Base-by-base conservation (phyloP, 2,888 invertebrate species). In the Spisula solida region DNA sequence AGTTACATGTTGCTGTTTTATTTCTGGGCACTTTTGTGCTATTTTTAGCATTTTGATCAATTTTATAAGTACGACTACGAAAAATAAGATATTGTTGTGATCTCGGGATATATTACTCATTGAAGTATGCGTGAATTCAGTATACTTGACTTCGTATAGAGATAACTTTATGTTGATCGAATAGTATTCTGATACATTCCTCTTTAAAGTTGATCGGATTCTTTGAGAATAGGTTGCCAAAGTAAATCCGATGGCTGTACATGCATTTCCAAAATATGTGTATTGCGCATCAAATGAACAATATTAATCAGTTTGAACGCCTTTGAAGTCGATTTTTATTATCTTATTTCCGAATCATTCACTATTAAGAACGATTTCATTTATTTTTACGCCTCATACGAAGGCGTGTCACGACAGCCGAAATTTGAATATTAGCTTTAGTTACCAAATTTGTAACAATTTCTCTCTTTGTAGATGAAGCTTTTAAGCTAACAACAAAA, bases 261-360 rank as follows among this genome's bases (percentile, higher is more conserved):
- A 75, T 31, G 75, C 75, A 75, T 75, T 75, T 75, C 75, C 75
- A 14, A 47, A 41, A 84, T 51, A 84, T 84, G 84, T 84, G 84
- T 84, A 84, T 75, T 51, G 75, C 75, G 31, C 34, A 75, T 34
- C 16, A 75, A 75, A 34, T 31, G 2, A 75, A 75, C 34, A 34
- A 34, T 18, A 18, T 75, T 75, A 31, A 75, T 75, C 34, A 75
- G 34, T 34, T 34, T 34, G 0, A 25, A 1, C n/a, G 51, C 79
- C 41, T 85, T 85, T 85, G 85, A 85, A 34, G 85, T 85, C 31
- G 29, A n/a, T 12, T 34, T 84, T 85, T 85, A 85, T 85, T 78
- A 78, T 70, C 55, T 60, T 84, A 55, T 75, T 75, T 75, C 75
- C 18, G 18, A 31, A 34, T 75, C 14, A 75, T 75, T 75, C 34